phyloP scores from a whole-genome alignment of 2,113 vertebrate genomes.

The Tyrannus savana region DNA sequence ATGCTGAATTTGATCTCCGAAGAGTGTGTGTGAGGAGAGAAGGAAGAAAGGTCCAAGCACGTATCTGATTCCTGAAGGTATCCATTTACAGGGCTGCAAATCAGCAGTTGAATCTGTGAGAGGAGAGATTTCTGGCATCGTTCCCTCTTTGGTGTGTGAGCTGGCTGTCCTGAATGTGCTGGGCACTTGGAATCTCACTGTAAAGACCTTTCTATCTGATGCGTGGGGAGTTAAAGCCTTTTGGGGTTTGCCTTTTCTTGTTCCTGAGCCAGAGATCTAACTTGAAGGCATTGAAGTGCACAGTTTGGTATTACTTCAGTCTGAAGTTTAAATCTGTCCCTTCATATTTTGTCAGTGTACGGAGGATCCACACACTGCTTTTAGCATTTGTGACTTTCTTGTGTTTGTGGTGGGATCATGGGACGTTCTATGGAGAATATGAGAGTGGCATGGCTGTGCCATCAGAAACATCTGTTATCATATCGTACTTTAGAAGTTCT shows the following conservation, averaged over 20 bases:
- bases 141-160: background rate
- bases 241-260: background rate
- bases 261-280: background rate
- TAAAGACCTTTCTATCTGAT: background rate
- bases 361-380: background rate
- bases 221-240: background rate
- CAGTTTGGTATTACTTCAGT: background rate
- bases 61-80: background rate
- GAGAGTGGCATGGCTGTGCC: background rate
- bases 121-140: background rate
- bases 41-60: background rate
- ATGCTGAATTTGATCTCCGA: background rate
- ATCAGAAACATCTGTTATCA: background rate
- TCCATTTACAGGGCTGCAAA: background rate
- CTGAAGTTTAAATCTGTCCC: background rate
- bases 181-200: background rate
- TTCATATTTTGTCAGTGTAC: background rate
- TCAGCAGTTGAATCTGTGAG: background rate
- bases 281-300: background rate
- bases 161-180: background rate
- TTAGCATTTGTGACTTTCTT: background rate
- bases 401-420: background rate
- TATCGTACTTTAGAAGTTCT: background rate
- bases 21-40: background rate
- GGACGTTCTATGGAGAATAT: background rate